phyloP scores from a whole-genome alignment of 2,888 invertebrate genomes.

The Agriopis aurantiaria region DNA sequence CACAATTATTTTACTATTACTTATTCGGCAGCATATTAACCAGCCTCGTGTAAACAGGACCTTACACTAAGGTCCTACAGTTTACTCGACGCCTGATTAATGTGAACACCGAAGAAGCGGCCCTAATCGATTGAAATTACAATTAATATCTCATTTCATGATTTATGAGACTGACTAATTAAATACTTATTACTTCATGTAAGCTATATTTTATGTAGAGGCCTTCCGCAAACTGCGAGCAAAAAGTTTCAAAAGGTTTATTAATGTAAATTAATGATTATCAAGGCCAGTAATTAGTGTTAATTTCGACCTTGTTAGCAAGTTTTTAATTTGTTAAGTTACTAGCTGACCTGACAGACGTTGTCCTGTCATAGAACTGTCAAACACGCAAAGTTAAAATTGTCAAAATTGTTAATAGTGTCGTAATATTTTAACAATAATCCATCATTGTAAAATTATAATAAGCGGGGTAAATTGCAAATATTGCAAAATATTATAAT shows the following conservation, averaged over 20 bases:
- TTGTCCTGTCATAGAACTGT: too few species aligned
- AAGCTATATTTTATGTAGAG: constrained; percentile 4
- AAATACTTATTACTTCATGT: constrained; percentile 24
- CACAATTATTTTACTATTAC: background rate
- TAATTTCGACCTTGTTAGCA: too few species aligned
- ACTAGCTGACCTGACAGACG: too few species aligned
- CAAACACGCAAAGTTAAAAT: too few species aligned
- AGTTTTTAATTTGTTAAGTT: too few species aligned
- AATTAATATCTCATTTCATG: constrained; percentile 21
- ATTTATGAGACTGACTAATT: constrained; percentile 20
- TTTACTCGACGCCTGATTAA: background rate
- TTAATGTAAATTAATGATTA: constrained; percentile 15
- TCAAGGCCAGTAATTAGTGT: background rate
- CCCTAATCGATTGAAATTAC: constrained; percentile 22
- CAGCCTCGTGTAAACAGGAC: background rate
- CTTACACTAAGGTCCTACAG: background rate
- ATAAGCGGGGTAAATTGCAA: too few species aligned
- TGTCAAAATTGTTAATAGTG: too few species aligned
- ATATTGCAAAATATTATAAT: too few species aligned
- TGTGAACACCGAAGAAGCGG: constrained; percentile 17
- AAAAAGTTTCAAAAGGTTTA: constrained; percentile 4
- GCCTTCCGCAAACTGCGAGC: constrained; percentile 8
- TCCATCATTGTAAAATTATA: too few species aligned
- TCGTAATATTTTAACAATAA: too few species aligned
- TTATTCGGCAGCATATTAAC: background rate